Evolutionary conservation across 2,888 invertebrate genomes (phyloP).

Genomic region (Sesia apiformis): DNA sequence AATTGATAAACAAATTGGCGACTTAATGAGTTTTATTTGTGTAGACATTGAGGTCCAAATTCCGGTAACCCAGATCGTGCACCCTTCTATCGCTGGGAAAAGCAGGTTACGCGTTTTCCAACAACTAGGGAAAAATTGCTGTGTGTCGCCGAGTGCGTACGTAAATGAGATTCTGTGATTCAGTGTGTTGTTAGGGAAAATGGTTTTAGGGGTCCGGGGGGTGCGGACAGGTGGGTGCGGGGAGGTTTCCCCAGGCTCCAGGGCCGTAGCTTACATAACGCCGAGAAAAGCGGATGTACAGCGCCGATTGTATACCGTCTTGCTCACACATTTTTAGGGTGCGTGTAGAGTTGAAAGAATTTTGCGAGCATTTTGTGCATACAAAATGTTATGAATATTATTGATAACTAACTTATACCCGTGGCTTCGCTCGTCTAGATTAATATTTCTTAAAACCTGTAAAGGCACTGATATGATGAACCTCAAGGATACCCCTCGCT

Average conservation of each 20-base stretch:
- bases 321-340: slow-evolving; percentile 41
- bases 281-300: slow-evolving; percentile 65
- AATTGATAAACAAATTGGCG: slow-evolving; percentile 44
- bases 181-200: slow-evolving; percentile 10
- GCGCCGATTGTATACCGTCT: slow-evolving; percentile 41
- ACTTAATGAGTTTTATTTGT: slow-evolving; percentile 44
- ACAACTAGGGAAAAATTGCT: slow-evolving; percentile 2
- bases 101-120: not conserved
- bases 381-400: not conserved
- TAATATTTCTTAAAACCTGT: no score
- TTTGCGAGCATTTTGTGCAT: not conserved
- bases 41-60: slow-evolving; percentile 31
- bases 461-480: no score
- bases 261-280: slow-evolving; percentile 71
- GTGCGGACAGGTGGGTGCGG: not conserved
- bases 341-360: slow-evolving; percentile 11
- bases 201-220: slow-evolving; percentile 5
- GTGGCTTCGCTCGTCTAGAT: no score
- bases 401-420: no score
- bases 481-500: no score
- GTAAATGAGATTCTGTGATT: slow-evolving; percentile 2
- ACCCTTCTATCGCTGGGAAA: not conserved
- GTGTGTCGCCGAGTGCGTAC: slow-evolving; percentile 2
- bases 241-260: slow-evolving; percentile 51
- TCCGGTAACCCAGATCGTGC: slow-evolving; percentile 29